Percentiles rank a stretch among this genome's conserved stretches.
phyloP scores from a whole-genome alignment of 1,140 invertebrate genomes.

The Ditylenchus dipsaci region DNA sequence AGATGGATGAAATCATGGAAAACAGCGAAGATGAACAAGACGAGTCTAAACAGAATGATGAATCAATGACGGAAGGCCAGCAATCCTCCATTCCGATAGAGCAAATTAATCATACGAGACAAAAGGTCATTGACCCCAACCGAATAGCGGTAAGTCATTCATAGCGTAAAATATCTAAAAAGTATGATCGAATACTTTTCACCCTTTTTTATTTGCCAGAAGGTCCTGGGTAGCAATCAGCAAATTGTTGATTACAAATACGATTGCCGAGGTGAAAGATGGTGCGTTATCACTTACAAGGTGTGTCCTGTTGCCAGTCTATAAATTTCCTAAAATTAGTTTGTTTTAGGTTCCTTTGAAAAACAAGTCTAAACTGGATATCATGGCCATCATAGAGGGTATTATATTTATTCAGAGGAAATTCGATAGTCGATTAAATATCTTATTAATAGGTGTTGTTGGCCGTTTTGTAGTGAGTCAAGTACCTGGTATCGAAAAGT shows the following conservation, averaged over 20 bases:
- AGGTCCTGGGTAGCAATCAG: conserved; percentile 21
- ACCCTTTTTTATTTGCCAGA: conserved; percentile 22
- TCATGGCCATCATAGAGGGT: conserved; percentile 66
- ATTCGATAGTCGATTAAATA: too few relatives aligned
- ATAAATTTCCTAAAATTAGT: neutral
- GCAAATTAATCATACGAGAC: neutral
- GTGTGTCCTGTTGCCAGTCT: conserved; percentile 61
- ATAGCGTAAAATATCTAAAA: too few relatives aligned
- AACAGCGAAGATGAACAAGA: conserved; percentile 20
- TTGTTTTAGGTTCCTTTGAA: conserved; percentile 58
- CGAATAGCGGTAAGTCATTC: conserved; percentile 31
- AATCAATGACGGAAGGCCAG: conserved; percentile 1
- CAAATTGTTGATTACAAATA: conserved; percentile 68
- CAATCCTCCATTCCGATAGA: conserved; percentile 35
- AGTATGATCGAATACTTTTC: too few relatives aligned
- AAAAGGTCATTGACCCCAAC: conserved; percentile 52
- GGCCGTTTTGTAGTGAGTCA: conserved; percentile 73
- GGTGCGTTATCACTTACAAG: conserved; percentile 71
- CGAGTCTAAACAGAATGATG: conserved; percentile 18
- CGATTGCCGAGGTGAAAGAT: conserved; percentile 69
- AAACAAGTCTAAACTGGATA: conserved; percentile 54
- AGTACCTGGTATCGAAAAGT: conserved; percentile 74
- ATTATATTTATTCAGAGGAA: too few relatives aligned
- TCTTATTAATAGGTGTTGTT: too few relatives aligned
- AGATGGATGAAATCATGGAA: conserved; percentile 67